Evolutionary conservation across 2,888 invertebrate genomes (phyloP), one percentile per base, ranked within the genome.

Genomic region (Spodoptera littoralis): DNA sequence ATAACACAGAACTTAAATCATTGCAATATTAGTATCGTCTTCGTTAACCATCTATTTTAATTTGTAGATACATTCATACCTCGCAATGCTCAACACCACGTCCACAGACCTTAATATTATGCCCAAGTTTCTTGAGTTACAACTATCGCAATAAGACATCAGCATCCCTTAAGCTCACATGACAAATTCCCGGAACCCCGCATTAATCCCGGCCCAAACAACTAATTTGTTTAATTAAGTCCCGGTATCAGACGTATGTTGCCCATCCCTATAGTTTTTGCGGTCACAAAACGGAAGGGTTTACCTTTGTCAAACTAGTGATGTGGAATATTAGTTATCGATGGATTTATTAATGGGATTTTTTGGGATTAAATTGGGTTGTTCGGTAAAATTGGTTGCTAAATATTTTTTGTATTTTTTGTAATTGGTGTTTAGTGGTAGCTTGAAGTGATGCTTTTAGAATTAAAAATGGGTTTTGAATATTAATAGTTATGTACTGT

Each of bases 161-260:
- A 41, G 42, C 51, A 49, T 64, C 56, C 52, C 48, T 45, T 59
- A 66, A 64, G 62, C 68, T 76, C 30, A 12, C 24, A 65, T 68
- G 71, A 79, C 71, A 74, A 77, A 76, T 65, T 54, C 52, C 44
- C 60, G 54, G 45, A 46, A 60, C 63, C 63, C 53, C 42, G 56
- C 69, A 75, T 72, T 76, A 76, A 76, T 73, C 71, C 70, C 57
- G 60, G 63, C 55, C 64, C 68, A 55, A 72, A 65, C 77, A 82
- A 84, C 83, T 85, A 85, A 87, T 87, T 86, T 84, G 79, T 78
- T 82, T 87, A 88, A 88, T 86, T 85, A 85, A 85, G 87, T 81
- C 79, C 60, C 74, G 57, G 75, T 68, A 67, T 73, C 72, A 45
- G 76, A 73, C 82, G 67, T 79, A 81, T 80, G 83, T 80, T 71